Percentiles rank a stretch among this genome's conserved stretches.
These are phyloP conservation scores for Parambassis ranga DNA, from an alignment of 2,797 vertebrate genomes.

Conservation along the genomic window DNA sequence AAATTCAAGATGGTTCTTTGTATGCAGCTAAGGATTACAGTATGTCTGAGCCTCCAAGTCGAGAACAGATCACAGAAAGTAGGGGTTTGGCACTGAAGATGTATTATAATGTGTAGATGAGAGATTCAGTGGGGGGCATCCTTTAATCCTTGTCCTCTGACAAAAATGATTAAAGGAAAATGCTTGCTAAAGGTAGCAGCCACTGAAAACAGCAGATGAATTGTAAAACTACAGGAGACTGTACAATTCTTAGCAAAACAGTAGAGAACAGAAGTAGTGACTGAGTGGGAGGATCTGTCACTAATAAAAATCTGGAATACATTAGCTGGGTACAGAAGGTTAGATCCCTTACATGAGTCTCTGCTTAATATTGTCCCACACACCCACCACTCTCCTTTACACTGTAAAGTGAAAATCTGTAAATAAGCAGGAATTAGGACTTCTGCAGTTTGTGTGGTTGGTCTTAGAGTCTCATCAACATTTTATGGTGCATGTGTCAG, in stretches of 20 bases:
- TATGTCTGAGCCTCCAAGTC: conserved; percentile 28
- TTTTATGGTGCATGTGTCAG: conserved; percentile 40
- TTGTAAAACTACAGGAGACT: neutral
- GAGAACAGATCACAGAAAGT: conserved; percentile 33
- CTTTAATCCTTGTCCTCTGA: conserved; percentile 44
- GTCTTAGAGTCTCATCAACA: conserved; percentile 11
- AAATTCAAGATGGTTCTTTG: conserved; percentile 21
- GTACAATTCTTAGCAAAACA: neutral
- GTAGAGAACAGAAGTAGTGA: neutral
- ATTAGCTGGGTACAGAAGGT: neutral
- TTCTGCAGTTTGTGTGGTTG: conserved; percentile 11
- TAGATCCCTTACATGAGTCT: neutral
- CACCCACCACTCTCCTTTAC: neutral
- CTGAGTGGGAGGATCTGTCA: neutral
- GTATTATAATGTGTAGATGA: conserved; percentile 42
- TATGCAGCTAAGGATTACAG: conserved; percentile 46
- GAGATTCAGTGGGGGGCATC: conserved; percentile 23
- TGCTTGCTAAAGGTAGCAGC: conserved; percentile 25
- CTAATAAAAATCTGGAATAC: neutral
- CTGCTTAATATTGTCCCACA: neutral
- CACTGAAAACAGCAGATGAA: conserved; percentile 17
- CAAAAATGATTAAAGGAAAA: conserved; percentile 38
- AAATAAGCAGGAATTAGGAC: conserved; percentile 32
- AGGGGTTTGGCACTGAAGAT: neutral
- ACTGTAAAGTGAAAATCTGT: neutral